These are phyloP conservation scores for Epirrhoe tristata DNA, from an alignment of 2,888 invertebrate genomes.

Conservation along the genomic window DNA sequence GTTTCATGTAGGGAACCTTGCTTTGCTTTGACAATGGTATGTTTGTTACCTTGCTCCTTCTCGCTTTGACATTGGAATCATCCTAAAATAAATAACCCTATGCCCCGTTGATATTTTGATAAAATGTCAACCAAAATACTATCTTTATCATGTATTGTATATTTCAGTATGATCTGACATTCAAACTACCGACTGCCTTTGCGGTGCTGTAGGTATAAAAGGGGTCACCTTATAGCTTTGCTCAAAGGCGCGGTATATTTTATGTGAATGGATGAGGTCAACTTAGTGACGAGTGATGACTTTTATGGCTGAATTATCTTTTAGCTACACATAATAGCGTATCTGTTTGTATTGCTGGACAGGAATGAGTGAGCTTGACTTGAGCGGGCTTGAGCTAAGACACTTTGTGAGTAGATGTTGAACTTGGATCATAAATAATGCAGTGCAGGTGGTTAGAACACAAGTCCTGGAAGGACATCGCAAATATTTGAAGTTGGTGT, in stretches of 20 bases:
- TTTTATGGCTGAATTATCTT: not conserved
- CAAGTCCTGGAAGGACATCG: too few relatives aligned
- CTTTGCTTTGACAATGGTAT: too few relatives aligned
- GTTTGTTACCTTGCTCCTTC: too few relatives aligned
- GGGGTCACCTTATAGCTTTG: constrained; percentile 1
- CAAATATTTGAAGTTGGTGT: too few relatives aligned
- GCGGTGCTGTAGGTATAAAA: not conserved
- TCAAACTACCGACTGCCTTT: not conserved
- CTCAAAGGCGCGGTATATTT: not conserved
- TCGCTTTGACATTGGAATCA: not conserved
- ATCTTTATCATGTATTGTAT: not conserved
- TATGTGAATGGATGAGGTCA: constrained; percentile 1
- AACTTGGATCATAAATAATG: too few relatives aligned
- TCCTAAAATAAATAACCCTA: not conserved
- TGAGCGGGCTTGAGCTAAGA: not conserved
- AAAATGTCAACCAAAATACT: not conserved
- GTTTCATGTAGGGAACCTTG: too few relatives aligned
- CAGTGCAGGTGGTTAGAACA: too few relatives aligned
- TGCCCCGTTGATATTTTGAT: not conserved
- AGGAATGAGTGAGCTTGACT: not conserved
- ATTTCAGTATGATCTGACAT: not conserved
- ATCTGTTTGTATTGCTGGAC: not conserved
- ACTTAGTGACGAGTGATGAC: not conserved
- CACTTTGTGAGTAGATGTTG: too few relatives aligned
- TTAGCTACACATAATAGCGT: not conserved